Evolutionary conservation across 2,797 vertebrate genomes (phyloP), one percentile per base, ranked within the genome.

Genomic region (Coluber constrictor): DNA sequence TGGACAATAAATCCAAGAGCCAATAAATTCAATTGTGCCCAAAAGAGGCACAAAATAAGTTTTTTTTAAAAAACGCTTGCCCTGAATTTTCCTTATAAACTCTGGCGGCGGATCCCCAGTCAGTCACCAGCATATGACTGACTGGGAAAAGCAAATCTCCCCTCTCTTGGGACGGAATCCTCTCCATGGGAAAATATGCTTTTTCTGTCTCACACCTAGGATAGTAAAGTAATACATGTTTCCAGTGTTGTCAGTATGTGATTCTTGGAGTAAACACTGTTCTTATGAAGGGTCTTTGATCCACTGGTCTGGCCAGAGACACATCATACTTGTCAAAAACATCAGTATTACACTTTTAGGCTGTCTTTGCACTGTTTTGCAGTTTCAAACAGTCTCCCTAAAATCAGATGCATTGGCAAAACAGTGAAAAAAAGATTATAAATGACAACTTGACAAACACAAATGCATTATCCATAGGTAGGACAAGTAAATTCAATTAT

Each of bases 391-490:
- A 43, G 37, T 47, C 37, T 83, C 32, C 32, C 74, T 83, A 47
- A 47, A 83, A 25, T 83, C 74, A 83, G 43, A 47, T 83, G 10
- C 20, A 47, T 83, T 10, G 74, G 4, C 37, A 83, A 47, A 47
- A 83, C 10, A 16, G 15, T 25, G 47, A 10, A 32, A n/a, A 55
- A n/a, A 37, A 5, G 3, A 56, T 57, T 87, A 87, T 9, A 88
- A 59, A 18, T 18, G 16, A 37, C 66, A n/a, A 59, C 90, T 93
- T 89, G 55, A 89, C 83, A 94, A 63, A 25, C 57, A 29, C 93
- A 79, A 83, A 92, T 51, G 29, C 12, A 88, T 89, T 57, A 63
- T 60, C 57, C 63, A 47, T 66, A 93, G 54, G 90, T 93, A 88
- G 0, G 0, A 60, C 32, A 57, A 23, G n/a, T 43, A 90, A 93